These are phyloP conservation scores for Mystacornis crossleyi DNA, from an alignment of 2,113 vertebrate species.

Conservation along the genomic window DNA sequence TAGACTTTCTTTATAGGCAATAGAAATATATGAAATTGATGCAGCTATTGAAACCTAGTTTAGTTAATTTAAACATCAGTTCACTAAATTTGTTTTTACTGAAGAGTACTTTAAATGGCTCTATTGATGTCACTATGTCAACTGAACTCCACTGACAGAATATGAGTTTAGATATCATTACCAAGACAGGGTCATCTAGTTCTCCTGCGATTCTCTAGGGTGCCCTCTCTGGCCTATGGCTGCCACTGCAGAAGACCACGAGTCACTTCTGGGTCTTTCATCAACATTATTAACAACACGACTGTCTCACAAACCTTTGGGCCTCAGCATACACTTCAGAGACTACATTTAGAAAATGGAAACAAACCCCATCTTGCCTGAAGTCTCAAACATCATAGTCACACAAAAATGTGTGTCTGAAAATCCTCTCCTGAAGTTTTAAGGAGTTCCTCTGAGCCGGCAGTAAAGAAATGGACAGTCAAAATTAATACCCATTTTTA, in stretches of 20 bases:
- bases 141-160: neutral
- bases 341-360: neutral
- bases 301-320: neutral
- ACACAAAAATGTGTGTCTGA: neutral
- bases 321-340: neutral
- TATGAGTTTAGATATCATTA: neutral
- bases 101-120: neutral
- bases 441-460: neutral
- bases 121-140: neutral
- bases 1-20: neutral
- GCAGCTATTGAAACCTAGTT: neutral
- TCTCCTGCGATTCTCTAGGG: neutral
- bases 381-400: neutral
- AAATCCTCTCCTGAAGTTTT: neutral
- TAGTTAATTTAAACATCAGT: neutral
- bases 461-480: neutral
- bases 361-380: neutral
- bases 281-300: neutral
- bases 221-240: neutral
- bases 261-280: neutral
- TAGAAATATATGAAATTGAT: neutral
- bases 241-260: neutral
- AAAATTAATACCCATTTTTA: neutral
- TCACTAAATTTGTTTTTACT: neutral
- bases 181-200: accelerated